Base-by-base conservation (phyloP, 30 jellyfish, hydroid and myxozoan species). In the Rhopilema esculentum region DNA sequence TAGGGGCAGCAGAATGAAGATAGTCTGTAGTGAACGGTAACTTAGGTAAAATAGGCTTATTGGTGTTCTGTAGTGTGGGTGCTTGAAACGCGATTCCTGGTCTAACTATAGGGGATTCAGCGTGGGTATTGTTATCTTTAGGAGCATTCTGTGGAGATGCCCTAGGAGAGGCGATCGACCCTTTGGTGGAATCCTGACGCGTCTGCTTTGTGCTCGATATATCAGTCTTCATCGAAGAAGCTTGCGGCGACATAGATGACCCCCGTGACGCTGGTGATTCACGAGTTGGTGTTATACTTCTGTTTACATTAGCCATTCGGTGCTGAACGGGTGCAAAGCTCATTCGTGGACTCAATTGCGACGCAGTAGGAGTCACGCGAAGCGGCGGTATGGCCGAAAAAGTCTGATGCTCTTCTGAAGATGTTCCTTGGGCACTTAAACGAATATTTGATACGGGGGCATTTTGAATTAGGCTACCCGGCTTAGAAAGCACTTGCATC, bases 241-340 rank as follows among this genome's bases (percentile, higher is more conserved):
- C 90, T 25, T 80, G 90, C 31, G 90, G 82, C 15, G 90, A 80
- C 50, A 80, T 67, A 1, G 90, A 80, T 26, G 90, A 80, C 32
- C 75, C 76, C 24, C 51, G 72, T 23, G 90, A 80, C 0, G 90
- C 79, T 18, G 90, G 90, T 8, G 90, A 80, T 72, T 64, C 90
- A 49, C 75, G 63, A 0, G 81, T 66, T 22, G 90, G 90, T 49
- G 90, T 80, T 66, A 25, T 80, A 26, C 82, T 67, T 23, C 68
- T 64, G 23, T 30, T 52, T 17, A 40, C 12, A 40, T 40, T 40
- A 12, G 57, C 67, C 22, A 26, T 26, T 8, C 68, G 82, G 27
- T 20, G 68, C 53, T 30, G 88, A 23, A 27, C 68, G 23, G 52
- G 22, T 22, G 32, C 65, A 27, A 21, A 79, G 25, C 30, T 1